These are phyloP conservation scores for Alloscopus bannaensis DNA, from an alignment of 2,888 invertebrate genomes.

Conservation along the genomic window DNA sequence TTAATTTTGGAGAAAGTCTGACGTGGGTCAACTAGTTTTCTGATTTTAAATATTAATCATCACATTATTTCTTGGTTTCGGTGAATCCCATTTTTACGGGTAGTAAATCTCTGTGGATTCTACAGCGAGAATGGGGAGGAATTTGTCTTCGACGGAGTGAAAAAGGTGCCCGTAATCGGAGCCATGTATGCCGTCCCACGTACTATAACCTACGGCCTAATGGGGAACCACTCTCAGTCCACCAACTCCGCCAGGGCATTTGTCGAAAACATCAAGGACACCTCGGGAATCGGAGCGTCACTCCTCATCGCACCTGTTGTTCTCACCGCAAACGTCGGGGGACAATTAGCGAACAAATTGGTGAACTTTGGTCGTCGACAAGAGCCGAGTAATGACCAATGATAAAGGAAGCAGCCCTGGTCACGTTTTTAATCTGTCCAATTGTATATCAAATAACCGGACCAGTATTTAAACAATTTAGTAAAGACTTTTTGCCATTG, in stretches of 20 bases:
- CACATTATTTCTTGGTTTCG: not conserved
- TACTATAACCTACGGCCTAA: constrained; percentile 15
- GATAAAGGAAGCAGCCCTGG: not conserved
- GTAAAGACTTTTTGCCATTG: no score
- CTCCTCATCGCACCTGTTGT: not conserved
- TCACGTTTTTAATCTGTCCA: constrained; percentile 2
- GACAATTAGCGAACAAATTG: constrained; percentile 4
- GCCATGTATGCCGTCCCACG: constrained; percentile 27
- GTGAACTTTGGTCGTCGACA: not conserved
- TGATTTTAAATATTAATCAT: no score
- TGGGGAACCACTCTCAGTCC: constrained; percentile 21
- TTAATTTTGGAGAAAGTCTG: no score
- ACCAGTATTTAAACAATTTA: no score
- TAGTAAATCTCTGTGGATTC: no score
- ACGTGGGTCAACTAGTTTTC: no score
- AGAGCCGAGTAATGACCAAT: not conserved
- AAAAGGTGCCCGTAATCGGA: constrained; percentile 26
- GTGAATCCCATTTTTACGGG: no score
- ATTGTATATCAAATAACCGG: no score
- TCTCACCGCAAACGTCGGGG: not conserved
- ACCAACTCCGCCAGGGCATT: constrained; percentile 1
- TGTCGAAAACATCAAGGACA: constrained; percentile 20
- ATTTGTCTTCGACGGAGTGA: constrained; percentile 36
- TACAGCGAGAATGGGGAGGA: constrained; percentile 37
- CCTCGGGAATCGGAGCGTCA: not conserved